These are phyloP conservation scores for Sarcophaga caerulescens DNA, from an alignment of 2,888 invertebrate species.

Conservation along the genomic window DNA sequence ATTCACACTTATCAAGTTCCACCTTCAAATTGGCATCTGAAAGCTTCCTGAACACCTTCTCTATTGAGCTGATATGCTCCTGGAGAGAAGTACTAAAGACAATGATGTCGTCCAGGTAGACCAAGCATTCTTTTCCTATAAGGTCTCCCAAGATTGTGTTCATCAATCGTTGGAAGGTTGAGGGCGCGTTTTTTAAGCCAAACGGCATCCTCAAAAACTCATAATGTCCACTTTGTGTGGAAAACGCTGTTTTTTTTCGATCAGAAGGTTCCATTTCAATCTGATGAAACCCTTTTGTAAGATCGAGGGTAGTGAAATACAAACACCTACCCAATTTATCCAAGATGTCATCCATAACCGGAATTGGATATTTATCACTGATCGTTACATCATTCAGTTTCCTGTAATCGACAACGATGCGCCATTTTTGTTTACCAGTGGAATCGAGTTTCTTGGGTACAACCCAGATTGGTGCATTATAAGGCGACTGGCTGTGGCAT, in stretches of 20 bases:
- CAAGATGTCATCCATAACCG: too few species aligned
- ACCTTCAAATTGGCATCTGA: constrained; percentile 70
- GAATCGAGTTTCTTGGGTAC: too few species aligned
- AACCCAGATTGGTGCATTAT: too few species aligned
- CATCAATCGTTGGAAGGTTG: constrained; percentile 66
- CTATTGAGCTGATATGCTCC: constrained; percentile 71
- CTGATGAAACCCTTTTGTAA: constrained; percentile 26
- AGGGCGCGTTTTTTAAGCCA: not conserved
- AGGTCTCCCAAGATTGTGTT: constrained; percentile 70
- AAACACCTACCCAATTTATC: too few species aligned
- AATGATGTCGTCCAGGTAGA: constrained; percentile 75
- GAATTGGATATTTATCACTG: not conserved
- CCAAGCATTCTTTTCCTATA: constrained; percentile 71
- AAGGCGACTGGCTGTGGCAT: too few species aligned
- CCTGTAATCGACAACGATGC: not conserved
- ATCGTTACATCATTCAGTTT: not conserved
- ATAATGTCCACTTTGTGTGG: not conserved
- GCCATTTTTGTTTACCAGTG: not conserved
- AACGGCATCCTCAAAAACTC: not conserved
- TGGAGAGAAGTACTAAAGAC: constrained; percentile 71
- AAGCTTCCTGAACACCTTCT: constrained; percentile 69
- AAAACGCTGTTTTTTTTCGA: not conserved
- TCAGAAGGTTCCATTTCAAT: not conserved
- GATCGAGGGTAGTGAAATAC: not conserved
- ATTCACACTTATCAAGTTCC: constrained; percentile 71